These are phyloP conservation scores for Apodemus agrarius DNA, from an alignment of 2,797 vertebrate genomes.

Conservation along the genomic window DNA sequence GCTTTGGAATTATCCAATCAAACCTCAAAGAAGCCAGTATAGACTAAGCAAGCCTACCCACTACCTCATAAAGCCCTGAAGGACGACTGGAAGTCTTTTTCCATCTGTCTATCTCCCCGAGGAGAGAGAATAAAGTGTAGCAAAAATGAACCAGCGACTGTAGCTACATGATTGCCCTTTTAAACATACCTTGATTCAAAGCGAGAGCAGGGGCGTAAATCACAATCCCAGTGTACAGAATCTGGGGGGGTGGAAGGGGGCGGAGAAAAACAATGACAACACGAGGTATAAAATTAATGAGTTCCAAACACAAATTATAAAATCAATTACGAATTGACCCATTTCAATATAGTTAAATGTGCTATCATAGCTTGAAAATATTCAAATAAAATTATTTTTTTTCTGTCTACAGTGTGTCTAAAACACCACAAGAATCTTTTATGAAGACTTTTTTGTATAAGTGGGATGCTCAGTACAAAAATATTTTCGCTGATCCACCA, in stretches of 20 bases:
- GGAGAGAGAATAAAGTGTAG: not conserved
- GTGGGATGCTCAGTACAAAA: not conserved
- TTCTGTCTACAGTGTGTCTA: not conserved
- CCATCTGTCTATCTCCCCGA: not conserved
- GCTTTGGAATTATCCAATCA: not conserved
- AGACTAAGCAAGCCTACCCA: not conserved
- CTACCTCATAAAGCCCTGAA: not conserved
- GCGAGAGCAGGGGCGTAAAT: conserved; percentile 91
- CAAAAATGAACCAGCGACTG: conserved; percentile 28
- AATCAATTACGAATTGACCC: conserved; percentile 17
- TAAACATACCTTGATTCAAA: conserved; percentile 89
- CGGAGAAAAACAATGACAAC: conserved; percentile 42
- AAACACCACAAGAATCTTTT: not conserved
- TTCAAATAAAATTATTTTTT: conserved; percentile 1
- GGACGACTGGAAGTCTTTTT: not conserved
- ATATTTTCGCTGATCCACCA: not conserved
- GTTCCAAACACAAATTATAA: conserved; percentile 29
- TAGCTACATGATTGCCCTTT: conserved; percentile 9
- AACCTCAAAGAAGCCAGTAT: not conserved
- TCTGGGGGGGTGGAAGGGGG: conserved; percentile 76
- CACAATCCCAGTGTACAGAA: conserved; percentile 90
- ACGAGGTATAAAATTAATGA: conserved; percentile 41
- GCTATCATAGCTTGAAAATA: conserved; percentile 50
- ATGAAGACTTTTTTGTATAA: not conserved
- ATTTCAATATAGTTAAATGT: conserved; percentile 31